Base-by-base conservation (phyloP, 2,797 vertebrate genomes). In the Xenopus petersii region DNA sequence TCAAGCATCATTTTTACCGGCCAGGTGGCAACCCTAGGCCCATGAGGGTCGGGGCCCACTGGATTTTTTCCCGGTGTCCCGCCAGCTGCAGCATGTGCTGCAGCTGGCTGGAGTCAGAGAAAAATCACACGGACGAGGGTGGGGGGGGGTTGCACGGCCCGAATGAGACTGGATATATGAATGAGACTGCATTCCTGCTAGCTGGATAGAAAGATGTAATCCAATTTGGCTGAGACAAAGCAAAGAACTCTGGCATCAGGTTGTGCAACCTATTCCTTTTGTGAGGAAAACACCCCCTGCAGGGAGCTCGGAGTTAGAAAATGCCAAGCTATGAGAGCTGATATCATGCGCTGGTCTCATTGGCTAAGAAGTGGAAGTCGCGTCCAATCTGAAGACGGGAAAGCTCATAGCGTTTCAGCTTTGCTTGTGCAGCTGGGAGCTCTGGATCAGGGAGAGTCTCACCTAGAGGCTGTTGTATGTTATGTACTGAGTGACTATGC, bases 301-400 rank as follows among this genome's bases (percentile, higher is more conserved):
- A 58, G 58, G 48, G 24, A n/a, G 3, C 4, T 46, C 0, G 49
- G 17, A 33, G 26, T 48, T 58, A 30, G n/a, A 46, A 8, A 30
- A 17, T 15, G 5, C 30, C 15, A 26, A 26, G 24, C 58, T 26
- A 26, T 60, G 21, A 56, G 30, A 0, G 36, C 64, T 56, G 36
- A 59, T 59, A 65, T 30, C 64, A 64, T 67, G 70, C 84, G 80
- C 81, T 75, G n/a, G 62, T 80, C 81, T 84, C 84, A 88, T 80
- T 84, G 90, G 88, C 75, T 82, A 17, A 77, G 85, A 64, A 84
- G 74, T 80, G 80, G 63, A 65, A 65, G 80, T 85, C 75, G 84
- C 83, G 90, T 84, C 93, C 94, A 94, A 94, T 94, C 79, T 86
- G 89, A 80, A 80, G 81, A 12, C 83, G 82, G 90, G 81, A 81